These are phyloP conservation scores for Mythimna albipuncta DNA, from an alignment of 2,888 invertebrate genomes.

Conservation along the genomic window DNA sequence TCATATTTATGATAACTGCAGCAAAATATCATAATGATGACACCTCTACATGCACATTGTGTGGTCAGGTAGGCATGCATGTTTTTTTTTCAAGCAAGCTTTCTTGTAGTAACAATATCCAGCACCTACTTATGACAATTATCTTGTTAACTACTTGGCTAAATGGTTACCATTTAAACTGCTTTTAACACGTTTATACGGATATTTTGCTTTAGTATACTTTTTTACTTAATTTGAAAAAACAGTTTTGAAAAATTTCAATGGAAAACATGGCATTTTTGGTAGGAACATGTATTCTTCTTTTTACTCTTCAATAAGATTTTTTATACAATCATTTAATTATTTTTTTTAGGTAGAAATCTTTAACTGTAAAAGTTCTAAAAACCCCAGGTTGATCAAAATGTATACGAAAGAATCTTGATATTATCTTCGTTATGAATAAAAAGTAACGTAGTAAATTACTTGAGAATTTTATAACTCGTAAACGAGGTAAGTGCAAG, in stretches of 20 bases:
- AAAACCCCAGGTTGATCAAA: not conserved
- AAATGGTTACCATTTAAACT: slow-evolving; percentile 38
- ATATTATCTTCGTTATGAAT: not conserved
- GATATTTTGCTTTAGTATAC: not conserved
- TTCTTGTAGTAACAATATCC: slow-evolving; percentile 19
- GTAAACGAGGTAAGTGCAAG: slow-evolving; percentile 29
- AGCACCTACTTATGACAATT: slow-evolving; percentile 47
- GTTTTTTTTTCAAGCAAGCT: slow-evolving; percentile 6
- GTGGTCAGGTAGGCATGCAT: not conserved
- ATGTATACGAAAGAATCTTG: not conserved
- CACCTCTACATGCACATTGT: not conserved
- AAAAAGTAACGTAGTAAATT: slow-evolving; percentile 8
- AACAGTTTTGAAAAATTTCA: not conserved
- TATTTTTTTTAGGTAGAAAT: too few relatives aligned
- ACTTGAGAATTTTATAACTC: slow-evolving; percentile 37
- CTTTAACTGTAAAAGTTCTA: too few relatives aligned
- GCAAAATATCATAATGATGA: slow-evolving; percentile 6
- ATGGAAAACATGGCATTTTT: too few relatives aligned
- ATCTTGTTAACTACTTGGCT: slow-evolving; percentile 35
- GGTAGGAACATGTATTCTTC: too few relatives aligned
- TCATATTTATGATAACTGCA: not conserved
- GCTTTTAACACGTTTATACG: slow-evolving; percentile 10
- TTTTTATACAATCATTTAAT: too few relatives aligned
- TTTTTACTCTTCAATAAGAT: too few relatives aligned
- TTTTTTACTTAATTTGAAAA: not conserved